A percentile compares a stretch with the other conserved stretches of the same genome.
phyloP scores from a whole-genome alignment of 2,113 vertebrate genomes.

The Kryptolebias marmoratus region DNA sequence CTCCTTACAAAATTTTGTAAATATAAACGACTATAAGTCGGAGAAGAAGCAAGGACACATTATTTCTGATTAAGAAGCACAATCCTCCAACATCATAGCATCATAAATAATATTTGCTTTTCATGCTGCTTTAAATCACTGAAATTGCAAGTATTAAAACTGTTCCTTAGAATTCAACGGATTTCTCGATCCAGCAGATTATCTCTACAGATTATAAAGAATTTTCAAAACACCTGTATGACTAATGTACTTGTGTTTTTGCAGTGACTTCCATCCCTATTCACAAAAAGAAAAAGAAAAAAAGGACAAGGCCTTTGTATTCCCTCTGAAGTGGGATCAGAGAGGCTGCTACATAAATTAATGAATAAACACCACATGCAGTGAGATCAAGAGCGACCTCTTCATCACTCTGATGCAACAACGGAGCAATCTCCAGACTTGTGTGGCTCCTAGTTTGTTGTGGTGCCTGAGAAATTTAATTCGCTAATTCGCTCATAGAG shows the following conservation, averaged over 20 bases:
- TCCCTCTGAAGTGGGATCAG: slow-evolving; percentile 82
- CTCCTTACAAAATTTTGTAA: too few species aligned
- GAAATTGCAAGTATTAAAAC: slow-evolving; percentile 18
- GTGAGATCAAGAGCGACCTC: slow-evolving; percentile 53
- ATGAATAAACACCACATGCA: slow-evolving; percentile 76
- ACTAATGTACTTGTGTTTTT: slow-evolving; percentile 41
- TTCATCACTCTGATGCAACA: slow-evolving; percentile 82
- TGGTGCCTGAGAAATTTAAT: slow-evolving; percentile 60
- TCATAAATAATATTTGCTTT: not conserved
- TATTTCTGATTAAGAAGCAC: not conserved
- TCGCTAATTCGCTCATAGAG: slow-evolving; percentile 74
- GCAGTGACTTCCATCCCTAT: slow-evolving; percentile 34
- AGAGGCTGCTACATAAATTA: slow-evolving; percentile 78
- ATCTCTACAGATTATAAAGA: not conserved
- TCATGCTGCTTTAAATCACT: slow-evolving; percentile 8
- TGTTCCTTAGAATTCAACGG: not conserved
- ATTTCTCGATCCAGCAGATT: slow-evolving; percentile 6
- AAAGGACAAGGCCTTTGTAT: slow-evolving; percentile 70
- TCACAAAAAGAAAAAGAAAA: slow-evolving; percentile 45
- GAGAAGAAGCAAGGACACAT: not conserved
- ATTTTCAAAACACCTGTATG: slow-evolving; percentile 1
- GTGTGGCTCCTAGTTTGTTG: slow-evolving; percentile 55
- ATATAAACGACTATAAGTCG: not conserved
- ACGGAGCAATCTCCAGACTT: slow-evolving; percentile 77
- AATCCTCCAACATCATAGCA: too few species aligned